Base-by-base conservation (phyloP, 2,113 vertebrate genomes). In the Calidris pugnax region DNA sequence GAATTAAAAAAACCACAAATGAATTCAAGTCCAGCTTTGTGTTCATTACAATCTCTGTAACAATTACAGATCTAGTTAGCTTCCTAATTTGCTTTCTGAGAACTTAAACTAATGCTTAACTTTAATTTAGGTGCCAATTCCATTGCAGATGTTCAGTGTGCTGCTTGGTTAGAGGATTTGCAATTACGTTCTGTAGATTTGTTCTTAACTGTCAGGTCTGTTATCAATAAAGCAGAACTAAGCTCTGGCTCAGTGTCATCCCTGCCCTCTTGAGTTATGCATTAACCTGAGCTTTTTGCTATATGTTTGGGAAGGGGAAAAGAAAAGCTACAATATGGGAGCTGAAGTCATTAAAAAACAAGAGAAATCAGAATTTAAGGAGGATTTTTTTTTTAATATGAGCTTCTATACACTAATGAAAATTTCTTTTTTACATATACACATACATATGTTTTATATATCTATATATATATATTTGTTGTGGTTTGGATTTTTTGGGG, bases 91-190 rank as follows among this genome's bases (percentile, higher is more conserved):
- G 22, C 55, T 94, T 82, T 85, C 80, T 63, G 59, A 80, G 56
- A 93, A 85, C 16, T 85, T 85, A 76, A 87, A 48, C 37, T 59
- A 78, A 55, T 43, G 28, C 43, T 89, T 78, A 93, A 76, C 75
- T 93, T 73, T 27, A 69, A 93, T 87, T 75, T 91, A 73, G 75
- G 63, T 86, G 55, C 60, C 83, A 91, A 64, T 89, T 96, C 66
- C 74, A 67, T 24, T 92, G 86, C 89, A 97, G 88, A 92, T 93
- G 90, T 87, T 97, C 92, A 73, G 50, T 37, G 71, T 48, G 32
- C 48, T 90, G 45, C 88, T 66, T 78, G 57, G 80, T 68, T 88
- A 86, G 64, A 86, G 59, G 67, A 89, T 82, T 32, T 95, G 74
- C 47, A 81, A 57, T 81, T 93, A 89, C 12, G 14, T 87, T 85